A percentile compares a stretch with the other conserved stretches of the same genome.
Evolutionary conservation across 2,797 vertebrate species (phyloP).

Genomic region (Chelonia mydas): DNA sequence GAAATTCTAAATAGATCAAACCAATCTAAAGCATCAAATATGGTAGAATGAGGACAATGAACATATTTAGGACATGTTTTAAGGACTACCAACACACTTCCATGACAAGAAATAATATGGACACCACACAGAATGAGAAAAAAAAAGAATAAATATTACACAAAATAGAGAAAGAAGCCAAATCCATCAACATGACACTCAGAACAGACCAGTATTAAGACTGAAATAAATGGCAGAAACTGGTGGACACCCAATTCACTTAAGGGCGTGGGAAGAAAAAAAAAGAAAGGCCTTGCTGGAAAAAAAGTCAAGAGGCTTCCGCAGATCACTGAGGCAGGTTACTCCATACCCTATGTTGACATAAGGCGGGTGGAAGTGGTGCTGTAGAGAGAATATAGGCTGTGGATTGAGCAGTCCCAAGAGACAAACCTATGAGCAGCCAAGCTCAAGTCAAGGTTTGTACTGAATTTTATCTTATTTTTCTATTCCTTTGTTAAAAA

Average conservation of each 20-base stretch:
- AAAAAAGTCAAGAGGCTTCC: constrained; percentile 17
- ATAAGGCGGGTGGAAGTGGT: not conserved
- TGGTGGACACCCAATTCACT: not conserved
- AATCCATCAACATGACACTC: not conserved
- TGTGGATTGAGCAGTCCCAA: not conserved
- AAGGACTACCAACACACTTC: too few relatives aligned
- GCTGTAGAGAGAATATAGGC: not conserved
- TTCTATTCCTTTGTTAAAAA: not conserved
- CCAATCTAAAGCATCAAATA: too few relatives aligned
- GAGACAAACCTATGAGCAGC: not conserved
- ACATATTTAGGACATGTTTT: too few relatives aligned
- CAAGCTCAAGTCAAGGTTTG: not conserved
- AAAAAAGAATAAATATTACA: not conserved
- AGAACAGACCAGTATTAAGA: not conserved
- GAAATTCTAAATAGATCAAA: too few relatives aligned
- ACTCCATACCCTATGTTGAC: not conserved
- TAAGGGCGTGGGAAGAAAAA: not conserved
- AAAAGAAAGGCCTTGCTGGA: not conserved
- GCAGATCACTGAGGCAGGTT: not conserved
- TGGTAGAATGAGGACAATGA: too few relatives aligned
- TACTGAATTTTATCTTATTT: not conserved
- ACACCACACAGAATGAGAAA: not conserved
- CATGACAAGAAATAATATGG: too few relatives aligned
- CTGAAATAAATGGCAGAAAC: not conserved
- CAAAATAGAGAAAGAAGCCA: not conserved